Base-by-base conservation (phyloP, 2,113 vertebrate species). In the Thinocorus orbignyianus region DNA sequence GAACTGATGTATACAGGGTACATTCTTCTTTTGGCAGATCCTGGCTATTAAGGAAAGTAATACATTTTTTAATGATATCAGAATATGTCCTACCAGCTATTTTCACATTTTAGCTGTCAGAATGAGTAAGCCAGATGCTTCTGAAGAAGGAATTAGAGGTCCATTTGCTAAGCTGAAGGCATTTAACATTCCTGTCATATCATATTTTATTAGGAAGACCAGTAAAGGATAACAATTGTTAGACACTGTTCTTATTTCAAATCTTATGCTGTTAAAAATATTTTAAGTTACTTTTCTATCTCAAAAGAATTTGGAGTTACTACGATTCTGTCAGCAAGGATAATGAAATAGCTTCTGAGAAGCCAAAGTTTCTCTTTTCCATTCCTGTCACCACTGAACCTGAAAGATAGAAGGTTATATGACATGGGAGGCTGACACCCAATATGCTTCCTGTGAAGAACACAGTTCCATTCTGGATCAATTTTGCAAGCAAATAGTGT, bases 41-140 rank as follows among this genome's bases (percentile, higher is more conserved):
- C 64, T 81, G 37, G 49, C 55, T 89, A 46, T 57, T 51, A 87
- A 35, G 48, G 22, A 88, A 90, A 73, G 41, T 14, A 55, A 83
- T 54, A 76, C 30, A 52, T 23, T 84, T 72, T 87, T 85, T 12
- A 42, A 42, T 83, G 19, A 81, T 52, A 64, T 25, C 25, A 12
- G 41, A 61, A 41, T 71, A 88, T 35, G 41, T 86, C 81, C 26
- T 79, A 30, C 48, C 60, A 69, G 52, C 35, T 64, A 39, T 94
- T 96, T 91, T 93, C 79, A 80, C 54, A 74, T 91, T 90, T 85
- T 61, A 94, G 26, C 69, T 95, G 91, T 92, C 88, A 95, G 92
- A 95, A 86, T 39, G 46, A 96, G 64, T 91, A 92, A 96, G 90
- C 16, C 25, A 81, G 51, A 66, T 57, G 74, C 14, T 95, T 93